Evolutionary conservation across 2,888 invertebrate genomes (phyloP), one percentile per base, ranked within the genome.

Genomic region (Oligia strigilis): DNA sequence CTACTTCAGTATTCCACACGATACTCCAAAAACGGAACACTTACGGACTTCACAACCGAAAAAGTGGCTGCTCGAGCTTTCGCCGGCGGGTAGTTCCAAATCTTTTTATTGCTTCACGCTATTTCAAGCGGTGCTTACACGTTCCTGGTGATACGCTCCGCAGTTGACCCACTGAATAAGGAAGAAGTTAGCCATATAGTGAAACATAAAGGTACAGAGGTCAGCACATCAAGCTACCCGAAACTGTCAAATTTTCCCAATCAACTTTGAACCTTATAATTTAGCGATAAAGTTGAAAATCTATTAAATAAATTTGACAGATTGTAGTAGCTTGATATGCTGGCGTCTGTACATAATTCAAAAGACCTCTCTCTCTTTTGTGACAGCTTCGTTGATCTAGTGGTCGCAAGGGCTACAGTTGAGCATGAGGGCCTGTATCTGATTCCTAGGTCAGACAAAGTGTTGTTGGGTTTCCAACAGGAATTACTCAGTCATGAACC

Each of bases 111-210:
- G 70, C 49, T 70, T 19, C 23, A 14, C 17, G 58, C 58, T 70
- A 52, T 52, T 76, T 19, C n/a, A 60, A 75, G 49, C 29, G 64
- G 83, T 83, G n/a, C 80, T 81, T 76, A 76, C 83, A 81, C 70
- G 77, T 76, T 52, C 9, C 4, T 52, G 14, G n/a, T n/a, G 83
- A 60, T 70, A 58, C 40, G 19, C 11, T 70, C 19, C 8, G 60
- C 1, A 66, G 52, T 82, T 82, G 17, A 64, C 14, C 9, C 69
- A 58, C 46, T 70, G 76, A 82, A 80, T 81, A 80, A 67, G 19
- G 4, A 52, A 67, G 8, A 40, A 49, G 52, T 52, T 36, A 72
- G 23, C 29, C 60, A n/a, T 52, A 19, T 52, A 23, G 17, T 46
- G 52, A 40, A 67, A 40, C 23, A 60, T 60, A 17, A 46, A 46